Evolutionary conservation across 1,140 invertebrate species (phyloP).

Genomic region (Aphaenogaster rudis): DNA sequence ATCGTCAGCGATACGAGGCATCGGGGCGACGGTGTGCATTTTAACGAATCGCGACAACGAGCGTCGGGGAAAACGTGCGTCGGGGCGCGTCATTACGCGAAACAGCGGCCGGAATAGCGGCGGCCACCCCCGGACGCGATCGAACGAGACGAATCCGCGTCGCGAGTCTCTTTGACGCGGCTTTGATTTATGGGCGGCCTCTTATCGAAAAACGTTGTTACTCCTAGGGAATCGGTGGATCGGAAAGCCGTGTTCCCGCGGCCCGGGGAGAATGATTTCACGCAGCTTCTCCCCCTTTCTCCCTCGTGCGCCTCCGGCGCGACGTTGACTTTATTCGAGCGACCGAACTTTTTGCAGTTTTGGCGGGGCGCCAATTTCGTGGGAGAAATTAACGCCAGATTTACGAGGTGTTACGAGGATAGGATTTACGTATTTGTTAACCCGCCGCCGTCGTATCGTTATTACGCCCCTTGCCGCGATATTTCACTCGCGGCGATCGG

Average conservation of each 20-base stretch:
- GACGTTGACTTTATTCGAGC: constrained; percentile 62
- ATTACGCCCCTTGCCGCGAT: constrained; percentile 48
- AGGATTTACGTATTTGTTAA: constrained; percentile 75
- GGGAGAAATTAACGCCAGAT: constrained; percentile 72
- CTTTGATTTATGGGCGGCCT: constrained; percentile 50
- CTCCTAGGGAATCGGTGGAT: constrained; percentile 56
- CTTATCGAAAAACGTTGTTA: constrained; percentile 56
- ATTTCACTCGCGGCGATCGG: constrained; percentile 50
- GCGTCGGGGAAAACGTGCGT: not conserved
- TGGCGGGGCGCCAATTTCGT: constrained; percentile 66
- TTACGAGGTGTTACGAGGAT: constrained; percentile 70
- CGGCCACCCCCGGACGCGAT: not conserved
- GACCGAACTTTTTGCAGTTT: constrained; percentile 56
- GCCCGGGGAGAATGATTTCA: constrained; percentile 19
- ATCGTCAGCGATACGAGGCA: constrained; percentile 45
- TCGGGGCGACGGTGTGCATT: constrained; percentile 40
- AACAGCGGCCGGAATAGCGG: not conserved
- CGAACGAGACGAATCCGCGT: constrained; percentile 22
- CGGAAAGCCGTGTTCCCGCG: constrained; percentile 33
- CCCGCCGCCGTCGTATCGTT: constrained; percentile 49
- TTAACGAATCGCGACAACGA: constrained; percentile 52
- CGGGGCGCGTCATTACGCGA: constrained; percentile 39
- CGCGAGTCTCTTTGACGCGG: constrained; percentile 43
- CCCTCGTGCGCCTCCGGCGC: not conserved
- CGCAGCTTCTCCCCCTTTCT: not conserved